Evolutionary conservation across 2,113 vertebrate species (phyloP).

Genomic region (Salvelinus alpinus): DNA sequence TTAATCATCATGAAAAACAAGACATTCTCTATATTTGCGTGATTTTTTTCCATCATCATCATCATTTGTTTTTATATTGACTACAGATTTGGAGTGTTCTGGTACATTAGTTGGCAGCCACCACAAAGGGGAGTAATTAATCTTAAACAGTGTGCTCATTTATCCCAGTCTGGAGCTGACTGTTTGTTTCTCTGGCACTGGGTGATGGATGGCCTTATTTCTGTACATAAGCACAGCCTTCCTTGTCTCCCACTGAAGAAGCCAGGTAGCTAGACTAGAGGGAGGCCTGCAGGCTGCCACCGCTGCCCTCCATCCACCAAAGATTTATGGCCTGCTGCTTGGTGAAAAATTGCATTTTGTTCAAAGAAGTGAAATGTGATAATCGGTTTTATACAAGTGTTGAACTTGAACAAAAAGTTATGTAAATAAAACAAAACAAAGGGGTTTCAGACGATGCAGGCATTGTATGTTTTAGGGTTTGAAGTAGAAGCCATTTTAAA

Average conservation of each 20-base stretch:
- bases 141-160: slow-evolving; percentile 50
- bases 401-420: not conserved
- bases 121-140: slow-evolving; percentile 50
- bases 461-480: not conserved
- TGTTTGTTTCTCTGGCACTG: slow-evolving; percentile 50
- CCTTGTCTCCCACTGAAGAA: slow-evolving; percentile 42
- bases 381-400: slow-evolving; percentile 30
- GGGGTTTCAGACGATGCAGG: not conserved
- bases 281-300: slow-evolving; percentile 19
- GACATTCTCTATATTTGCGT: slow-evolving; percentile 1
- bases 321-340: slow-evolving; percentile 49
- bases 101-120: slow-evolving; percentile 34
- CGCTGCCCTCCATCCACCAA: not conserved
- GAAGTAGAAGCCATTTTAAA: slow-evolving; percentile 32
- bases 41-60: not conserved
- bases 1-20: not conserved
- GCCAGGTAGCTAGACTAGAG: slow-evolving; percentile 23
- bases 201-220: slow-evolving; percentile 63
- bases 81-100: slow-evolving; percentile 31
- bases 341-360: slow-evolving; percentile 38
- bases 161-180: slow-evolving; percentile 36
- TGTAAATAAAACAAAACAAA: not conserved
- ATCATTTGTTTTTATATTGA: slow-evolving; percentile 25
- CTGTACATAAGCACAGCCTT: slow-evolving; percentile 55
- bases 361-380: slow-evolving; percentile 38